These are phyloP conservation scores for Cranoglanis bouderius DNA, from an alignment of 2,113 vertebrate species.

Conservation along the genomic window DNA sequence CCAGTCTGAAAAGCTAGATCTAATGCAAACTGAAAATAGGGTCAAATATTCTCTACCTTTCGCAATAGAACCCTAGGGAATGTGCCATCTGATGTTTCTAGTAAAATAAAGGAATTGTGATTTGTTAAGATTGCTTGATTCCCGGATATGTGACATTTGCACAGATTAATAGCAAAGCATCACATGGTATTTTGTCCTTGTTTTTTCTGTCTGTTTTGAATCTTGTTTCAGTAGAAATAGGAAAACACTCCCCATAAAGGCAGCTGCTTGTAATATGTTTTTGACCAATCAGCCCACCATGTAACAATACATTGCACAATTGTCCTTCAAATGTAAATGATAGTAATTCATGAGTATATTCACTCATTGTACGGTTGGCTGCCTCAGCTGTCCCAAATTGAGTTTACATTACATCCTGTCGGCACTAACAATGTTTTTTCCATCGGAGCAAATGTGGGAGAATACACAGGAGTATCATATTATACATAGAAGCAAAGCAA, in stretches of 20 bases:
- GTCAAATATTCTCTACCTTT: slow-evolving; percentile 47
- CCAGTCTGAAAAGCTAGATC: slow-evolving; percentile 49
- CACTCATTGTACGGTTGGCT: neutral
- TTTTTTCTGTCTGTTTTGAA: slow-evolving; percentile 45
- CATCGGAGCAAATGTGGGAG: neutral
- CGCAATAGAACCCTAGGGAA: slow-evolving; percentile 47
- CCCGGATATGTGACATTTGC: slow-evolving; percentile 33
- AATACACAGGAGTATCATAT: slow-evolving; percentile 23
- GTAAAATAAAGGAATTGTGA: slow-evolving; percentile 36
- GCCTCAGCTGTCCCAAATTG: neutral
- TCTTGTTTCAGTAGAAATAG: slow-evolving; percentile 51
- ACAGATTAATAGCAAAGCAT: slow-evolving; percentile 16
- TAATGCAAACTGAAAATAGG: slow-evolving; percentile 45
- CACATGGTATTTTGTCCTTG: slow-evolving; percentile 12
- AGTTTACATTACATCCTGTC: slow-evolving; percentile 33
- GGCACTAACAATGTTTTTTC: slow-evolving; percentile 12
- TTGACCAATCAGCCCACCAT: neutral
- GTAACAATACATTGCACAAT: neutral
- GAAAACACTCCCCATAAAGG: slow-evolving; percentile 10
- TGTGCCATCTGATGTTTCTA: slow-evolving; percentile 45
- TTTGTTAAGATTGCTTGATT: slow-evolving; percentile 46
- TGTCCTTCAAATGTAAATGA: neutral
- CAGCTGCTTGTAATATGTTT: slow-evolving; percentile 19
- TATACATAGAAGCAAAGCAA: slow-evolving; percentile 11
- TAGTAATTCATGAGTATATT: slow-evolving; percentile 6